These are phyloP conservation scores for Drosophila erecta DNA, from an alignment of 1,140 invertebrate genomes.

Conservation along the genomic window DNA sequence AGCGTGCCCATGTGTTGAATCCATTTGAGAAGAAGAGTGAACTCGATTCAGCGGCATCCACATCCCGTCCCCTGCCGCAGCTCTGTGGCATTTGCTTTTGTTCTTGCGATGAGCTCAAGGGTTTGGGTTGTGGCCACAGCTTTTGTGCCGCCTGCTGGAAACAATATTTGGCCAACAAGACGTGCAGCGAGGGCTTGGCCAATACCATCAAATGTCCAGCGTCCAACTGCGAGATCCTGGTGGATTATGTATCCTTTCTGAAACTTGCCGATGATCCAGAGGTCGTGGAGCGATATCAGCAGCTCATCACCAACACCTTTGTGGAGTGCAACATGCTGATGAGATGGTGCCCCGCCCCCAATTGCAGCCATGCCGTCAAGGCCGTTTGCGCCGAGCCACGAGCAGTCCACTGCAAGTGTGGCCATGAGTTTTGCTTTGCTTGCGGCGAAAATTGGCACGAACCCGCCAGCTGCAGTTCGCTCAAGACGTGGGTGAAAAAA, in stretches of 20 bases:
- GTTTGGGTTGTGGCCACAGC: slow-evolving; percentile 97
- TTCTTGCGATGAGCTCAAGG: slow-evolving; percentile 93
- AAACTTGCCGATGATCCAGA: slow-evolving; percentile 94
- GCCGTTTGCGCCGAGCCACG: slow-evolving; percentile 95
- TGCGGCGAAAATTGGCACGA: slow-evolving; percentile 99
- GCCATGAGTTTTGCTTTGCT: slow-evolving; percentile 96
- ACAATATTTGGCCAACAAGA: slow-evolving; percentile 98
- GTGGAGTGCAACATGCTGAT: slow-evolving; percentile 98
- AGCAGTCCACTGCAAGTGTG: slow-evolving; percentile 96
- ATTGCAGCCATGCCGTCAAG: slow-evolving; percentile 98
- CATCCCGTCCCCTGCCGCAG: slow-evolving; percentile 84
- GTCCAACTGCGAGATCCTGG: slow-evolving; percentile 94
- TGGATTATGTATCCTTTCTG: slow-evolving; percentile 98
- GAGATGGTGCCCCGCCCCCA: slow-evolving; percentile 98
- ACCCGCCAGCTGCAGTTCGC: slow-evolving; percentile 96
- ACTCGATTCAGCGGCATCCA: background rate
- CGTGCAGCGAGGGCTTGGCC: slow-evolving; percentile 97
- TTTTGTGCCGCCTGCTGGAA: slow-evolving; percentile 98
- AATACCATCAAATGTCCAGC: slow-evolving; percentile 98
- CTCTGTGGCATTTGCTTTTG: slow-evolving; percentile 85
- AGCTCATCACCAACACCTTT: slow-evolving; percentile 99
- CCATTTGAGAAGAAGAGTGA: slow-evolving; percentile 86
- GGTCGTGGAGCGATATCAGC: slow-evolving; percentile 98
- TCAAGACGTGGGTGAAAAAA: slow-evolving; percentile 99
- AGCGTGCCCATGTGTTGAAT: slow-evolving; percentile 96